Conservation (phyloP, 2,797 vertebrate species). For the Malurus splendens region DNA sequence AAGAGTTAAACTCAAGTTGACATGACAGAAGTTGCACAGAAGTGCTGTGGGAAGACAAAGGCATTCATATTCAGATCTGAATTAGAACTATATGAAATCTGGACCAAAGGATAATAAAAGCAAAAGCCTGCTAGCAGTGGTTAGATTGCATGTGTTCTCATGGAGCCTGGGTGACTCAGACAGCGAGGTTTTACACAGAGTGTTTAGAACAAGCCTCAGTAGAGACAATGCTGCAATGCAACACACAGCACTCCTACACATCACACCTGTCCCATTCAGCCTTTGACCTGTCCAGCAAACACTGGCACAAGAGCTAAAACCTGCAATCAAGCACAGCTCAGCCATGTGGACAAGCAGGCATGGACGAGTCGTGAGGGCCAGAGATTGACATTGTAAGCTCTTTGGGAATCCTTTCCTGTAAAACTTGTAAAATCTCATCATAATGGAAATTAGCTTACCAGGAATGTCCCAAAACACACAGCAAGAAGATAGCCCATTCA, state of each 20-base stretch:
- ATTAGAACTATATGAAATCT: not conserved
- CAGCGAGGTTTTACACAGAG: not conserved
- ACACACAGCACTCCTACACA: not conserved
- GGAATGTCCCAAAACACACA: not conserved
- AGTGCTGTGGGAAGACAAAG: constrained; percentile 18
- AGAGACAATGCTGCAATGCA: not conserved
- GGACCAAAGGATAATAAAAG: constrained; percentile 39
- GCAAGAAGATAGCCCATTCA: not conserved
- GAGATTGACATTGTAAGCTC: not conserved
- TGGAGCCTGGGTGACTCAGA: not conserved
- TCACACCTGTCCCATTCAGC: not conserved
- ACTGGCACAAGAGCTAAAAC: not conserved
- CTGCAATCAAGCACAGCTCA: not conserved
- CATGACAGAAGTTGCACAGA: not conserved
- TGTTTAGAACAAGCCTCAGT: not conserved
- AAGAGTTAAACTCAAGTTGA: not conserved
- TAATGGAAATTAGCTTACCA: not conserved
- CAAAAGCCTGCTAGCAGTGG: not conserved
- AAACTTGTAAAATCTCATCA: not conserved
- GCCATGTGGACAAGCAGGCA: accelerated
- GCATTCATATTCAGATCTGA: not conserved
- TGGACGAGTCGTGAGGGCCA: not conserved
- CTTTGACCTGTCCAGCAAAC: not conserved
- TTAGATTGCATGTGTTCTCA: not conserved
- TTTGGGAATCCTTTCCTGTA: not conserved